phyloP scores from a whole-genome alignment of 2,888 invertebrate genomes.

The Leucoptera coffeella region DNA sequence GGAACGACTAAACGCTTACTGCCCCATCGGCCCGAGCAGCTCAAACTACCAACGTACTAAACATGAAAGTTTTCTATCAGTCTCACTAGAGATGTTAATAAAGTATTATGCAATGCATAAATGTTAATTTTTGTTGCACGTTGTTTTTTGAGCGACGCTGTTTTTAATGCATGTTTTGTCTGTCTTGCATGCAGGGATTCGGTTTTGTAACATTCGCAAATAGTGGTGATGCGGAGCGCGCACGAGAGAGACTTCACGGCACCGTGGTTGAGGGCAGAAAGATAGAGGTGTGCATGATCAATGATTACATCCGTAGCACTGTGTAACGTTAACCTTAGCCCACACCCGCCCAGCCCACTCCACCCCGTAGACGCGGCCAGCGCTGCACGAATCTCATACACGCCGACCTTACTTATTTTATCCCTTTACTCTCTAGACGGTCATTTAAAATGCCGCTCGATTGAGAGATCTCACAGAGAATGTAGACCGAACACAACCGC shows the following conservation, averaged over 20 bases:
- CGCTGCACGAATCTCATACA: constrained; percentile 20
- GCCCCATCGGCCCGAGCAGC: too few species aligned
- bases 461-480: constrained; percentile 51
- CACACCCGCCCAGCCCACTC: constrained; percentile 9
- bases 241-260: constrained; percentile 99
- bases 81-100: constrained; percentile 40
- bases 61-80: constrained; percentile 35
- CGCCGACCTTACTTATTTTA: constrained; percentile 40
- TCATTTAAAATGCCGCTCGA: constrained; percentile 59
- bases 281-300: constrained; percentile 99
- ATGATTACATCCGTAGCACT: constrained; percentile 57
- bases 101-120: constrained; percentile 56
- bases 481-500: constrained; percentile 52
- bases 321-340: constrained; percentile 52
- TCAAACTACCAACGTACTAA: constrained; percentile 52
- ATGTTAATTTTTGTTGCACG: constrained; percentile 70
- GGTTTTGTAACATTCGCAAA: constrained; percentile 99
- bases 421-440: constrained; percentile 63
- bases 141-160: constrained; percentile 72
- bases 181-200: constrained; percentile 99
- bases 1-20: too few species aligned
- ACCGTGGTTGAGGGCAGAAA: constrained; percentile 99
- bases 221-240: constrained; percentile 99
- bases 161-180: constrained; percentile 91
- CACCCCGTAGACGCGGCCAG: constrained; percentile 11